These are phyloP conservation scores for Coleophora flavipennella DNA, from an alignment of 2,888 invertebrate genomes.

Conservation along the genomic window DNA sequence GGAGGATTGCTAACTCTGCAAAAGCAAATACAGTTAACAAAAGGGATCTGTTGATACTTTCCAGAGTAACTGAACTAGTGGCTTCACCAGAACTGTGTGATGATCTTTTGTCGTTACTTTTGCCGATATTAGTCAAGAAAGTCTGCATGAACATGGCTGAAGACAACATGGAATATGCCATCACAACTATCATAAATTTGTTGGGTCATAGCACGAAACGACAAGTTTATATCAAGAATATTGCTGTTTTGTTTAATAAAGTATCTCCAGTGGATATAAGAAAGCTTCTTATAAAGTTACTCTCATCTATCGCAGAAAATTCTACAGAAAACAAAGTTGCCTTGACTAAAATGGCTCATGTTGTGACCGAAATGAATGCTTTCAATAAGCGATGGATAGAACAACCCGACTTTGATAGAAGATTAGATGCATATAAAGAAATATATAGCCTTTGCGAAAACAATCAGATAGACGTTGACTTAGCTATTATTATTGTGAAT, in stretches of 20 bases:
- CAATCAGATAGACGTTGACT: constrained; percentile 72
- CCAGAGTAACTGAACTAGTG: constrained; percentile 83
- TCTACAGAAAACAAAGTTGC: constrained; percentile 42
- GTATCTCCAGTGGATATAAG: constrained; percentile 77
- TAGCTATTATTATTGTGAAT: constrained; percentile 82
- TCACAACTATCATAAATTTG: constrained; percentile 83
- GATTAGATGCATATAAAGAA: constrained; percentile 83
- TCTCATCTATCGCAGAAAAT: constrained; percentile 73
- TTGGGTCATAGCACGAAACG: constrained; percentile 77
- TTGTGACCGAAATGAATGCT: constrained; percentile 84
- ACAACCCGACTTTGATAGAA: constrained; percentile 90
- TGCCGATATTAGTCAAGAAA: constrained; percentile 81
- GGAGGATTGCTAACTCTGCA: constrained; percentile 73
- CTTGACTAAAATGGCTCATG: constrained; percentile 63
- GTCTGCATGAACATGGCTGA: constrained; percentile 74
- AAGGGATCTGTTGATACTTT: constrained; percentile 81
- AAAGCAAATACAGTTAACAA: constrained; percentile 75
- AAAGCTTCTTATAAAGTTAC: constrained; percentile 76
- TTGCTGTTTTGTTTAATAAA: constrained; percentile 81
- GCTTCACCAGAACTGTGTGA: constrained; percentile 78
- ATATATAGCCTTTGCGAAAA: constrained; percentile 71
- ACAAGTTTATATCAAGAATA: constrained; percentile 76
- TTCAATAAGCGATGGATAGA: constrained; percentile 92
- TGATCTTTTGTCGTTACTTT: constrained; percentile 76
- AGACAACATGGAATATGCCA: constrained; percentile 78